These are phyloP conservation scores for Zaprionus vittiger DNA, from an alignment of 1,140 invertebrate species.

Conservation along the genomic window DNA sequence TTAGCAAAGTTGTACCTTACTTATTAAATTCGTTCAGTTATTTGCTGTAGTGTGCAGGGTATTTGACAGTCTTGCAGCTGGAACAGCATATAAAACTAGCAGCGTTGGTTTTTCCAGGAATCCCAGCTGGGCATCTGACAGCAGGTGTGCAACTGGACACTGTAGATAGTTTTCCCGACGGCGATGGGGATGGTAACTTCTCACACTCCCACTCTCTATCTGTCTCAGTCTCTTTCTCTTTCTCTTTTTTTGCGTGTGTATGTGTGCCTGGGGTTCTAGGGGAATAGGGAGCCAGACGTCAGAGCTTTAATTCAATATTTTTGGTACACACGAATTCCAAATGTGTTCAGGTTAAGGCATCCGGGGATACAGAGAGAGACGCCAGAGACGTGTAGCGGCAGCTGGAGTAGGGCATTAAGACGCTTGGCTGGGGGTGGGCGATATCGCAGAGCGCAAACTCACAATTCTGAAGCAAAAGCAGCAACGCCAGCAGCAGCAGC, in stretches of 20 bases:
- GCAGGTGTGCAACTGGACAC: slow-evolving; percentile 6
- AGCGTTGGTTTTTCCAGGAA: slow-evolving; percentile 7
- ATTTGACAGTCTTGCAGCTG: background rate
- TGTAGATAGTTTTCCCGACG: slow-evolving; percentile 2
- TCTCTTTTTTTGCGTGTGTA: background rate
- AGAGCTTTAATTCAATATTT: slow-evolving; percentile 51
- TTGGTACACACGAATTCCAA: slow-evolving; percentile 66
- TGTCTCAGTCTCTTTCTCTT: background rate
- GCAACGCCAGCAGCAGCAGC: slow-evolving; percentile 29
- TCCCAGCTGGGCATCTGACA: slow-evolving; percentile 6
- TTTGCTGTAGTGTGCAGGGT: background rate
- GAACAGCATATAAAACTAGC: background rate
- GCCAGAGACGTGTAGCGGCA: background rate
- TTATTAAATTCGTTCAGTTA: too few species aligned
- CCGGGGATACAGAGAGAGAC: slow-evolving; percentile 13
- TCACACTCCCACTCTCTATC: background rate
- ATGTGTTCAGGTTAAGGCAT: slow-evolving; percentile 66
- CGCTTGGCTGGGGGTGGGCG: slow-evolving; percentile 9
- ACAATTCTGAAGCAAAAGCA: slow-evolving; percentile 32
- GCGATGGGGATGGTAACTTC: background rate
- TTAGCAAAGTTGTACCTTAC: too few species aligned
- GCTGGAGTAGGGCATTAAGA: background rate
- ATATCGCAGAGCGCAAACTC: slow-evolving; percentile 63
- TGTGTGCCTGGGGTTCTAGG: background rate
- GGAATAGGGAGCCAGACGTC: background rate